Base-by-base conservation (phyloP, 35 echinoderm and acorn worm species). In the Apostichopus parvimensis region DNA sequence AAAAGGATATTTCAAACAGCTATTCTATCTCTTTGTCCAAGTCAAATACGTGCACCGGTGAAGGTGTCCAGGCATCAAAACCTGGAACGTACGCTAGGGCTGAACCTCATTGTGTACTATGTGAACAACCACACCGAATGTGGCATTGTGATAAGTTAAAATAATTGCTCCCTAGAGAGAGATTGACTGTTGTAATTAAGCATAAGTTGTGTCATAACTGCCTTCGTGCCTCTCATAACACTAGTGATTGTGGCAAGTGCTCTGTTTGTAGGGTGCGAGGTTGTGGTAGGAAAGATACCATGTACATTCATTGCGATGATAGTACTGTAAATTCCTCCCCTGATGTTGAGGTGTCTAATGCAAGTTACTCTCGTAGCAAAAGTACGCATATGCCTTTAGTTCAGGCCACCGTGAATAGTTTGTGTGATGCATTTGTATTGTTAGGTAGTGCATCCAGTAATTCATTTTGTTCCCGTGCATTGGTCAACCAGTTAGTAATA, bases 381-480 rank as follows among this genome's bases (percentile, higher is more conserved):
- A 55, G 81, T 8, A 84, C 81, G 58, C 18, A 84, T 59, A 92
- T 92, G 91, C 91, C 91, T 3, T 28, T 92, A 58, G 79, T 92
- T 21, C 79, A 92, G 53, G 91, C 83, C 21, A 26, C 60, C 24
- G 91, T 92, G 23, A 92, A 92, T 12, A 56, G 60, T 66, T 14
- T 17, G 6, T 55, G 26, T 76, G 52, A 82, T 9, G 57, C 24
- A 6, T 92, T 84, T 70, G 60, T 24, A n/a, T 57, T 85, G 79
- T 53, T 86, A 12, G 91, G 85, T 73, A 92, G 91, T n/a, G 91
- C 58, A 18, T 92, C 79, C 5, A 92, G 79, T 34, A 92, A 92
- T 85, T 92, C 60, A 10, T 92, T 92, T 53, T 92, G 91, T 62
- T 92, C 79, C 10, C 79, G 24, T 54, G 25, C 57, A 9, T 92